Conservation (phyloP, 2,113 vertebrate genomes). For the Mungos mungo region DNA sequence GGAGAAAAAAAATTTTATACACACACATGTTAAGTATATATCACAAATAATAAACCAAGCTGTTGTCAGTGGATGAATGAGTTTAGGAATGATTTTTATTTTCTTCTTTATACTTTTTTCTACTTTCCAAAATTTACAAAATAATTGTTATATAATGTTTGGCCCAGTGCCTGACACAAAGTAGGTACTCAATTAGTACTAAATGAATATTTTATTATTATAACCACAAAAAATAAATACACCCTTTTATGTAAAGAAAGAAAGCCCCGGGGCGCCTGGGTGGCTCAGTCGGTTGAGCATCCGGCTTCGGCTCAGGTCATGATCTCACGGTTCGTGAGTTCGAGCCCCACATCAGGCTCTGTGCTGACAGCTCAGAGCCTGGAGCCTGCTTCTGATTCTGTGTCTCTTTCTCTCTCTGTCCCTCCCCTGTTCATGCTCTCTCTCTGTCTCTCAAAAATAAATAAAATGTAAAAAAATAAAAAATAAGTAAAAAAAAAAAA, state of each 20-base stretch:
- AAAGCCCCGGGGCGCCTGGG: too few relatives aligned
- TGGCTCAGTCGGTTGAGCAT: too few relatives aligned
- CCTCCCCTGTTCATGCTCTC: too few relatives aligned
- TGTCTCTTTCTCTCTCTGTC: too few relatives aligned
- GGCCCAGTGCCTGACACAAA: background rate
- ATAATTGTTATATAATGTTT: slow-evolving; percentile 4
- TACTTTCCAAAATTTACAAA: background rate
- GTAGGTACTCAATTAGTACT: background rate
- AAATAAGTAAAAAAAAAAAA: too few relatives aligned
- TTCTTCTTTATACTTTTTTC: background rate
- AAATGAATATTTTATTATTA: slow-evolving; percentile 25
- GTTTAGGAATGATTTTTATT: background rate
- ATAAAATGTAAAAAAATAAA: too few relatives aligned
- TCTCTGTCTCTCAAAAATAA: too few relatives aligned
- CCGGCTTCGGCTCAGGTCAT: too few relatives aligned
- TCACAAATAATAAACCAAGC: background rate
- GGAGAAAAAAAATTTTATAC: background rate
- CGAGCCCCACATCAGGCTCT: too few relatives aligned
- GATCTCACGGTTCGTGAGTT: too few relatives aligned
- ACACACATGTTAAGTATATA: background rate
- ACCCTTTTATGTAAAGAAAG: background rate
- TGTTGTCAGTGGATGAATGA: background rate
- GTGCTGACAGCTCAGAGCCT: too few relatives aligned
- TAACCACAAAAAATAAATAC: background rate
- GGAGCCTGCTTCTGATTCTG: too few relatives aligned